Conservation (phyloP, 2,797 vertebrate species). For the Brotula barbata region DNA sequence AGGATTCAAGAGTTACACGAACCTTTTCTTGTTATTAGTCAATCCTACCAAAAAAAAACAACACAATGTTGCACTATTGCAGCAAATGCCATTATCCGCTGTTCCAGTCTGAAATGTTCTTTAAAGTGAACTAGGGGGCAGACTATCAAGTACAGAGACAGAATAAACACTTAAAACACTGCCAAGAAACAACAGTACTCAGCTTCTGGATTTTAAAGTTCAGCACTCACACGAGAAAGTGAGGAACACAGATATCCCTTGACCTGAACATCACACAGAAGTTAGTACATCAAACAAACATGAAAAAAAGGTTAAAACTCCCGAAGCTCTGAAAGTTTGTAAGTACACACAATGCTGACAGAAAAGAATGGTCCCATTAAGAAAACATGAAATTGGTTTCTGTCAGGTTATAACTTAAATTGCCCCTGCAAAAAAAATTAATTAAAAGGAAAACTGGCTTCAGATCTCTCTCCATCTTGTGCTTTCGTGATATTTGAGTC, state of each 20-base stretch:
- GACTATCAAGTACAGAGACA: conserved; percentile 6
- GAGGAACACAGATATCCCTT: neutral
- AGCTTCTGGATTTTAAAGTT: neutral
- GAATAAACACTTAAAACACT: neutral
- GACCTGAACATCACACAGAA: too few species aligned
- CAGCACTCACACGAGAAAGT: too few species aligned
- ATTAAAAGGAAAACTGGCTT: neutral
- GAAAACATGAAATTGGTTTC: neutral
- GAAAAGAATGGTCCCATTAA: neutral
- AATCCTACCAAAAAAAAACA: neutral
- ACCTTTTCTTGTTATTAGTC: conserved; percentile 49
- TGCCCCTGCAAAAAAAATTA: neutral
- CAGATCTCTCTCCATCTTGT: neutral
- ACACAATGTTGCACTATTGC: conserved; percentile 5
- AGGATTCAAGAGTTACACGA: conserved; percentile 35
- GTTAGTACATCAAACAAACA: too few species aligned
- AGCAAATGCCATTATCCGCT: conserved; percentile 20
- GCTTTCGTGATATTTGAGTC: neutral
- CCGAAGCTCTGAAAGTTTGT: too few species aligned
- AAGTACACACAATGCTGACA: neutral
- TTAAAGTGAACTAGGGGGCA: conserved; percentile 22
- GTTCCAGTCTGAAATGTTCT: conserved; percentile 24
- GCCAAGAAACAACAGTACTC: neutral
- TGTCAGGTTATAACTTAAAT: conserved; percentile 1
- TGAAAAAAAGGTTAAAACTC: too few species aligned